Base-by-base conservation (phyloP, 2,888 invertebrate genomes). In the Cantharis lateralis region DNA sequence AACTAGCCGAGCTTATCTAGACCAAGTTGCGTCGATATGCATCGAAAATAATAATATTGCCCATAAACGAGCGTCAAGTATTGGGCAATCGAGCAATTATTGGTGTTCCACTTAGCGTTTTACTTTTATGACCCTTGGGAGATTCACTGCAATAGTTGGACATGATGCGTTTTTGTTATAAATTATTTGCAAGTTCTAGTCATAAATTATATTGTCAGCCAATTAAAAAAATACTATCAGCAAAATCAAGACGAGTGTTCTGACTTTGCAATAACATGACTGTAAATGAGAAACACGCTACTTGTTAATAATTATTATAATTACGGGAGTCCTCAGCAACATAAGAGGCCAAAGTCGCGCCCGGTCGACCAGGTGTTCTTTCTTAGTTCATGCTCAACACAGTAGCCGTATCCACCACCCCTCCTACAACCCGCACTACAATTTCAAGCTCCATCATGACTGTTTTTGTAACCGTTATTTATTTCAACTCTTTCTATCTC, bases 291-390 rank as follows among this genome's bases (percentile, higher is more conserved):
- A 84, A 84, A 85, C 86, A 85, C 83, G 86, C 87, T 87, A 86
- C 86, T 84, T 85, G 85, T 85, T 86, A 86, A 87, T 87, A 86
- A 87, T 86, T 48, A 48, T 48, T 86, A 84, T 86, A 86, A 87
- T 87, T 87, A 87, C 86, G 85, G 85, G 85, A 85, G 85, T 84
- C 85, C 84, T 84, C 86, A 85, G 86, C 72, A 78, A 72, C 72
- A 61, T 74, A 62, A 72, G 71, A 75, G 71, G 75, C 74, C 78
- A 75, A 48, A 66, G 72, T 76, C 76, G 78, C 69, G 75, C 70
- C 72, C 72, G 84, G 83, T 84, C 83, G 83, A 82, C 86, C 86
- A 86, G 87, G 86, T 87, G 86, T 86, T 85, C 85, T 70, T 75
- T 66, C 64, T 66, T 24, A 28, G 73, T 75, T 61, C 82, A 82